These are phyloP conservation scores for Emys orbicularis DNA, from an alignment of 2,797 vertebrate species.

Conservation along the genomic window DNA sequence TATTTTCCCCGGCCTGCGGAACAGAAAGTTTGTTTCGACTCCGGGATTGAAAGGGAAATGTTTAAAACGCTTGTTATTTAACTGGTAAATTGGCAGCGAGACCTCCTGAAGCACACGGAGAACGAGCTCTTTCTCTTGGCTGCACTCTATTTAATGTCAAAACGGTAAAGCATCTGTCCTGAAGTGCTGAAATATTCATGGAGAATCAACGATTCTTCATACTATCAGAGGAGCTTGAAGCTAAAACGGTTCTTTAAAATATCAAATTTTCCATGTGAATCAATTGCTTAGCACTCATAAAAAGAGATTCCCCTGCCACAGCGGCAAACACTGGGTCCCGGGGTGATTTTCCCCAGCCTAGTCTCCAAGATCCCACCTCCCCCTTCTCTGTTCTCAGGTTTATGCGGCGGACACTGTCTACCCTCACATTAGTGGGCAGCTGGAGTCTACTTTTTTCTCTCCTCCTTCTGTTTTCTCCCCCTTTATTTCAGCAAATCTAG, in stretches of 20 bases:
- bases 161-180: conserved; percentile 72
- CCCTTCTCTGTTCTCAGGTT: accelerated
- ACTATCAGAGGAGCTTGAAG: conserved; percentile 61
- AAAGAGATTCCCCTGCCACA: neutral
- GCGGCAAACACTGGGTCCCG: neutral
- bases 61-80: conserved; percentile 43
- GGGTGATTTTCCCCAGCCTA: neutral
- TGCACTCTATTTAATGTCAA: conserved; percentile 76
- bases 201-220: conserved; percentile 58
- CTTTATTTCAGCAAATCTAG: neutral
- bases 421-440: neutral
- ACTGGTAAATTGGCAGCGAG: conserved; percentile 51
- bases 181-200: conserved; percentile 80
- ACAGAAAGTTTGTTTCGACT: conserved; percentile 20
- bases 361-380: neutral
- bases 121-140: conserved; percentile 54
- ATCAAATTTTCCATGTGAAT: conserved; percentile 74
- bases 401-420: no score
- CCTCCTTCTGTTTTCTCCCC: neutral
- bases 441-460: neutral
- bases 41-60: neutral
- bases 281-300: conserved; percentile 54
- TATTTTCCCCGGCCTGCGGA: neutral
- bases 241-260: conserved; percentile 76
- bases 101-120: conserved; percentile 50